Percentiles rank a stretch among this genome's conserved stretches.
These are phyloP conservation scores for Macrosiphum euphorbiae DNA, from an alignment of 2,888 invertebrate species.

Conservation along the genomic window DNA sequence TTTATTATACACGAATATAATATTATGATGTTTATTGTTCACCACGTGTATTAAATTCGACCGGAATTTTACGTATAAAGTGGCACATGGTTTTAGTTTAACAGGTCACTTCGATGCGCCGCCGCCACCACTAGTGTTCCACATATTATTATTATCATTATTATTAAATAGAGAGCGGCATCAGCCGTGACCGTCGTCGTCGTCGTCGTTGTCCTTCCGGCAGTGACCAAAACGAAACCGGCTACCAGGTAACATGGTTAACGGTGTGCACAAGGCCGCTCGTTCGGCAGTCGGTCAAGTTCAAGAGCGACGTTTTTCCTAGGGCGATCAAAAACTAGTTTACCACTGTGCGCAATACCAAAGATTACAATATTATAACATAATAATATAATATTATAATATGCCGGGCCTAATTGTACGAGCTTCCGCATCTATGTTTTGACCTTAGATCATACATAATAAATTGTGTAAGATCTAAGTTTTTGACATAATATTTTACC, in stretches of 20 bases:
- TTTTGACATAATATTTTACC: neutral
- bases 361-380: neutral
- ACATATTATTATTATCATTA: conserved; percentile 13
- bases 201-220: neutral
- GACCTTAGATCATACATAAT: neutral
- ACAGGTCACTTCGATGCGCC: conserved; percentile 22
- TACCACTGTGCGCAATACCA: neutral
- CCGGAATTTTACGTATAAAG: conserved; percentile 6
- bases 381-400: no score
- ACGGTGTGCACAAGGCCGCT: conserved; percentile 11
- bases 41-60: neutral
- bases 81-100: neutral
- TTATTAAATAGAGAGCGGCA: conserved; percentile 45
- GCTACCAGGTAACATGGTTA: conserved; percentile 32
- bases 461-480: neutral
- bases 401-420: no score
- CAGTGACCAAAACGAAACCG: conserved; percentile 51
- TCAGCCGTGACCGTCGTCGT: neutral
- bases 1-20: neutral
- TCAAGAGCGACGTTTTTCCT: conserved; percentile 13
- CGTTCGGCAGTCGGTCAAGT: conserved; percentile 44
- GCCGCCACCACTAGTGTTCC: conserved; percentile 1
- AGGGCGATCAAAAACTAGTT: neutral
- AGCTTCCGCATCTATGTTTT: neutral
- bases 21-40: neutral